Evolutionary conservation across 2,888 invertebrate species (phyloP).

Genomic region (Lomographa bimaculata): DNA sequence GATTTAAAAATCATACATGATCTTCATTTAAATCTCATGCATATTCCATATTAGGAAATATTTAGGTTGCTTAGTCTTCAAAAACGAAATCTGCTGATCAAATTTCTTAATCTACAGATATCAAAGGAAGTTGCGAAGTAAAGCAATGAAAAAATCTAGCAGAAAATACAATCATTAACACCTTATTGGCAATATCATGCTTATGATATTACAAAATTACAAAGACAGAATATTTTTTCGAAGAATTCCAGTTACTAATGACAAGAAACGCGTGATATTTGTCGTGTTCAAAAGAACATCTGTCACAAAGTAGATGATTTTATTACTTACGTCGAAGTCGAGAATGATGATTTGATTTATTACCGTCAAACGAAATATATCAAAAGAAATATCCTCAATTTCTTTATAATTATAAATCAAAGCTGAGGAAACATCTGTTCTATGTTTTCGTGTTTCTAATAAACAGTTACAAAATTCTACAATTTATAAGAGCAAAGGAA

Average conservation of each 20-base stretch:
- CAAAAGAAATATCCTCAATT: constrained; percentile 40
- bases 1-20: too few species aligned
- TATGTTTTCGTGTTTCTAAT: constrained; percentile 44
- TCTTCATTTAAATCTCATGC: too few species aligned
- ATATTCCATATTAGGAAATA: too few species aligned
- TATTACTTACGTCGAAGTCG: constrained; percentile 24
- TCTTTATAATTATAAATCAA: constrained; percentile 50
- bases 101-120: too few species aligned
- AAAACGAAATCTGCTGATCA: too few species aligned
- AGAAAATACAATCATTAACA: too few species aligned
- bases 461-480: constrained; percentile 53
- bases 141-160: too few species aligned
- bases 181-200: neutral
- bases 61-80: too few species aligned
- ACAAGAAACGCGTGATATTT: constrained; percentile 13
- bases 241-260: constrained; percentile 7
- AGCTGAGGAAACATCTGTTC: constrained; percentile 61
- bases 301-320: constrained; percentile 17
- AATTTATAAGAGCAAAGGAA: constrained; percentile 33
- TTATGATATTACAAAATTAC: constrained; percentile 3
- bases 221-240: constrained; percentile 2
- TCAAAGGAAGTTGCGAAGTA: too few species aligned
- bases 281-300: constrained; percentile 19
- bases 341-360: constrained; percentile 31
- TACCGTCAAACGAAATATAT: constrained; percentile 31